Conservation (phyloP, 2,888 invertebrate species). For the Diarsia dahlii region DNA sequence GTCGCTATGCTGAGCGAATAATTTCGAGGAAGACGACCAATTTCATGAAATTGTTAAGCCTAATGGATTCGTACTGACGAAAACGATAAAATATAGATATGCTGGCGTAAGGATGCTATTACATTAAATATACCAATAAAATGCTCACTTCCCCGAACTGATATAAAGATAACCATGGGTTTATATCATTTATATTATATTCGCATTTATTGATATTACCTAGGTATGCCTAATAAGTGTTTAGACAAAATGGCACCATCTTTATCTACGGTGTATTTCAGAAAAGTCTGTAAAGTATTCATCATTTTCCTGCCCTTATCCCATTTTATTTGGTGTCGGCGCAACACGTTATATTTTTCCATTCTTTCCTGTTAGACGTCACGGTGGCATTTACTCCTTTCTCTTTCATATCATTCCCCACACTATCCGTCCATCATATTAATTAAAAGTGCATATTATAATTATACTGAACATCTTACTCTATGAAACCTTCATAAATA, state of each 20-base stretch:
- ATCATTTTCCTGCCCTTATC: too few relatives aligned
- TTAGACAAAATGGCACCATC: neutral
- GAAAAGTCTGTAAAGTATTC: too few relatives aligned
- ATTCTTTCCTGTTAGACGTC: too few relatives aligned
- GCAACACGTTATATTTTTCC: too few relatives aligned
- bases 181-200: constrained; percentile 8
- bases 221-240: neutral
- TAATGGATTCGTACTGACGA: constrained; percentile 10
- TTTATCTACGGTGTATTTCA: neutral
- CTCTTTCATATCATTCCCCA: too few relatives aligned
- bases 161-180: constrained; percentile 26
- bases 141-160: constrained; percentile 13
- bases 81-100: constrained; percentile 30
- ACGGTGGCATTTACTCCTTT: too few relatives aligned
- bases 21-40: neutral
- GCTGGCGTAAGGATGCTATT: constrained; percentile 7
- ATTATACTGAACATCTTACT: too few relatives aligned
- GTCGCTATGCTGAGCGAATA: neutral
- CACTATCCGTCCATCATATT: too few relatives aligned
- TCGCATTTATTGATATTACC: constrained; percentile 15
- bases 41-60: constrained; percentile 14
- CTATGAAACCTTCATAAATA: too few relatives aligned
- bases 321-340: too few relatives aligned
- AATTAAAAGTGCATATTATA: too few relatives aligned
- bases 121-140: constrained; percentile 37